Conservation (phyloP, 92 coral and sea anemone genomes). For the Zoanthus solanderi region DNA sequence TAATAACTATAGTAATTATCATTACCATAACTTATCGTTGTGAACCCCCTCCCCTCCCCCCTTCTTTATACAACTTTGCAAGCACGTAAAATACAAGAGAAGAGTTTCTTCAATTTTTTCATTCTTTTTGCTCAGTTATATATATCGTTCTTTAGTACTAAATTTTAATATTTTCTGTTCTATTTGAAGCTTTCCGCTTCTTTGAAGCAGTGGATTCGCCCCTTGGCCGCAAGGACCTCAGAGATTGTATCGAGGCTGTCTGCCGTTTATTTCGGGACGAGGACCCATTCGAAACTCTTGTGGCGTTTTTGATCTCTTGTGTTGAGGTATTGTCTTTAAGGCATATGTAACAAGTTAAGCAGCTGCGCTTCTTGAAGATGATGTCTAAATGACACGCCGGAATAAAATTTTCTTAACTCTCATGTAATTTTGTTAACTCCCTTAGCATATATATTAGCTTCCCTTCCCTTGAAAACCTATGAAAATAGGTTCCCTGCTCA, state of each 20-base stretch:
- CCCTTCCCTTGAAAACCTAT: too few relatives aligned
- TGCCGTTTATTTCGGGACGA: conserved; percentile 65
- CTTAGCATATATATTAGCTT: too few relatives aligned
- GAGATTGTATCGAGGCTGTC: conserved; percentile 80
- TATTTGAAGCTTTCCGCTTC: conserved; percentile 65
- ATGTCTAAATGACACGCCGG: neutral
- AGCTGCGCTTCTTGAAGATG: neutral
- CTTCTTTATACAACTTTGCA: too few relatives aligned
- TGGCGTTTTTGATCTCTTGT: conserved; percentile 82
- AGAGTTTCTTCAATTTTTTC: too few relatives aligned
- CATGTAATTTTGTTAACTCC: neutral
- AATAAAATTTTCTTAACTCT: neutral
- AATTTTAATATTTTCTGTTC: neutral
- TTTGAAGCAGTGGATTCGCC: conserved; percentile 61
- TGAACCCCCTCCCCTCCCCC: too few relatives aligned
- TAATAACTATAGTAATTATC: too few relatives aligned
- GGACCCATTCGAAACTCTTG: conserved; percentile 83
- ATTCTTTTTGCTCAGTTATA: neutral
- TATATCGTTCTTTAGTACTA: neutral
- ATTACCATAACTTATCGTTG: too few relatives aligned
- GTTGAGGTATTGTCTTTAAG: conserved; percentile 77
- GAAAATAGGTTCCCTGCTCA: too few relatives aligned
- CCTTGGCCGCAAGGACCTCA: conserved; percentile 80
- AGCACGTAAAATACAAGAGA: too few relatives aligned
- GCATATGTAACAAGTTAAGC: neutral